Evolutionary conservation across 2,113 vertebrate species (phyloP), one percentile per base, ranked within the genome.

Genomic region (Thoracochromis brauschi): DNA sequence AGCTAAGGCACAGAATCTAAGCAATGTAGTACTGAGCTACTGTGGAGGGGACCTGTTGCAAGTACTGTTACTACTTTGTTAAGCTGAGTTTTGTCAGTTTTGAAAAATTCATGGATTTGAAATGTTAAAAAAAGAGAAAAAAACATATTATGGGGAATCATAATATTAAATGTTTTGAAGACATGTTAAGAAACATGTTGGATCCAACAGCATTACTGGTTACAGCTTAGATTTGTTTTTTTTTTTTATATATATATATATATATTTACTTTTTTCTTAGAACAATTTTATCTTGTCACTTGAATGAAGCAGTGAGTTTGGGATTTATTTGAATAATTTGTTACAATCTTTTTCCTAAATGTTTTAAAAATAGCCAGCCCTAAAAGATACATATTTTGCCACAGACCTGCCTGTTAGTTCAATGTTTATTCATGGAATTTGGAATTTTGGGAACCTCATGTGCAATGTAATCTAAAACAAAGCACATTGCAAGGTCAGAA

Each of bases 21-120:
- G 42, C 26, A 19, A n/a, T 49, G 42, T 75, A 49, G 40, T 19
- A 31, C 42, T 12, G 71, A 19, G 29, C 57, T 33, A 33, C 57
- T 33, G 24, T 29, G 57, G 29, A 33, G 57, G 16, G 16, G 26
- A 78, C 71, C 26, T 51, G 73, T 51, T 78, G 45, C 6, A 49
- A 78, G 16, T 12, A 78, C 73, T 49, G 26, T 19, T 31, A 13
- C 26, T 78, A 78, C 17, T 78, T 78, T 10, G 26, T 11, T 31
- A 49, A 78, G 24, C 4, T 49, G 71, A 26, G 17, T 12, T 78
- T 31, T 49, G 10, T 29, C 17, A 5, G 71, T 13, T 75, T 73
- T 73, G 68, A 7, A 17, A 47, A 8, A 17, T 17, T 1, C 4
- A 29, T 0, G 0, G 0, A 75, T 8, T 49, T 7, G 26, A 75